phyloP scores from a whole-genome alignment of 2,888 invertebrate genomes.

The Tenthredo livida region DNA sequence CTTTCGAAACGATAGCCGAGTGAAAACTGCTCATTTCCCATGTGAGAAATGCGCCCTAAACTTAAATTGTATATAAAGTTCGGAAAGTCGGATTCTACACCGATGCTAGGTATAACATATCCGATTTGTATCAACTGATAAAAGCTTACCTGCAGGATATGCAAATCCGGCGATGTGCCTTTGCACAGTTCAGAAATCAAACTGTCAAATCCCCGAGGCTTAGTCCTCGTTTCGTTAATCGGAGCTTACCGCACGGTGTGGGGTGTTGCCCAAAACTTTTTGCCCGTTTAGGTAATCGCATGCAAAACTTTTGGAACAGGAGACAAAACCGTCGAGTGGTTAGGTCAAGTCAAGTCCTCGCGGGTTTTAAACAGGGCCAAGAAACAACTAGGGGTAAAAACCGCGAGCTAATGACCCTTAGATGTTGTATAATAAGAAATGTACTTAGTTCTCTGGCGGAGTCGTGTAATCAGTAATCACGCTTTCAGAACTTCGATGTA shows the following conservation, averaged over 20 bases:
- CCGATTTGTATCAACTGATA: not conserved
- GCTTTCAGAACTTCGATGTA: not conserved
- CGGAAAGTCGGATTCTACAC: not conserved
- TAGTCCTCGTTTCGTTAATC: conserved; percentile 11
- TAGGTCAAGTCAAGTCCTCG: not conserved
- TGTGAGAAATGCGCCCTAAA: not conserved
- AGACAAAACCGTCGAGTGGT: not conserved
- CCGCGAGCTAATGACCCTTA: not conserved
- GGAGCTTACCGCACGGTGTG: conserved; percentile 7
- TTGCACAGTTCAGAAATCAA: conserved; percentile 6
- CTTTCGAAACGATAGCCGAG: not conserved
- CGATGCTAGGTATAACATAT: not conserved
- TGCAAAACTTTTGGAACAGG: not conserved
- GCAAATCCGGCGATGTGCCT: not conserved
- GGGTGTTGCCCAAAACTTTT: conserved; percentile 28
- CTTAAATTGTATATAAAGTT: not conserved
- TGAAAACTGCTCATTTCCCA: not conserved
- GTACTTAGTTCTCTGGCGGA: not conserved
- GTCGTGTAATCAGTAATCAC: not conserved
- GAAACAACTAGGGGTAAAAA: not conserved
- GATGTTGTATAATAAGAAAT: not conserved
- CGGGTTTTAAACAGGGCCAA: not conserved
- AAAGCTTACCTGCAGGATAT: not conserved
- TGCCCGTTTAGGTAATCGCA: not conserved
- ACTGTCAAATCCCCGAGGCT: not conserved